Evolutionary conservation across 2,888 invertebrate genomes (phyloP), one percentile per base, ranked within the genome.

Genomic region (Eurytoma adleriae): DNA sequence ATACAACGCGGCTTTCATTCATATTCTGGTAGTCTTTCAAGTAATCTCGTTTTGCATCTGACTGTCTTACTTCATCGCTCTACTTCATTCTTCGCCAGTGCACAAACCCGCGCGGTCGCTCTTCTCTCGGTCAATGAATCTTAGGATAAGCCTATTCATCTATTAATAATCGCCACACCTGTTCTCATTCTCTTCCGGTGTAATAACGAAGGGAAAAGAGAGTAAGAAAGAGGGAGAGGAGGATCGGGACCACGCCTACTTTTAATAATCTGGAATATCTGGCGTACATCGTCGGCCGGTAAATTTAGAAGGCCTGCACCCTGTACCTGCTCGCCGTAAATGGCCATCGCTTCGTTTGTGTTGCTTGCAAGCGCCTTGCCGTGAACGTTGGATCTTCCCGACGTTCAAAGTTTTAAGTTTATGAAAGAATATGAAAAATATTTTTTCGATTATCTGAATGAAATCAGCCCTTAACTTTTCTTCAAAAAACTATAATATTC

Each of bases 221-320:
- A 1, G 61, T 40, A 61, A 67, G 61, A 48, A 27, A 50, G 52
- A 70, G 50, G 62, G 62, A 27, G 57, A 13, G 56, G 40, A 80
- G 69, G 78, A 70, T 59, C 59, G n/a, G 30, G 16, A 71, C 85
- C 85, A 84, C 88, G 87, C 88, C 88, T 80, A 89, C 88, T 89
- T 89, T 88, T 90, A 90, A 90, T 89, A 90, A 90, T 85, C 89
- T 89, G 89, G 89, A 90, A 90, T 89, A 78, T 68, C 85, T 86
- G 85, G 86, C 85, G 85, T 86, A 24, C 30, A 81, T 81, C 66
- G 70, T 30, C 50, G 59, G 84, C 77, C 73, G 85, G 86, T 90
- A 90, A 89, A 89, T 89, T 89, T 90, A 89, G 88, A 86, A 78
- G n/a, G 20, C 7, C 61, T 52, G 16, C 27, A 13, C 59, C 62